Evolutionary conservation across 1,140 invertebrate genomes (phyloP).

Genomic region (Drosophila bocqueti): DNA sequence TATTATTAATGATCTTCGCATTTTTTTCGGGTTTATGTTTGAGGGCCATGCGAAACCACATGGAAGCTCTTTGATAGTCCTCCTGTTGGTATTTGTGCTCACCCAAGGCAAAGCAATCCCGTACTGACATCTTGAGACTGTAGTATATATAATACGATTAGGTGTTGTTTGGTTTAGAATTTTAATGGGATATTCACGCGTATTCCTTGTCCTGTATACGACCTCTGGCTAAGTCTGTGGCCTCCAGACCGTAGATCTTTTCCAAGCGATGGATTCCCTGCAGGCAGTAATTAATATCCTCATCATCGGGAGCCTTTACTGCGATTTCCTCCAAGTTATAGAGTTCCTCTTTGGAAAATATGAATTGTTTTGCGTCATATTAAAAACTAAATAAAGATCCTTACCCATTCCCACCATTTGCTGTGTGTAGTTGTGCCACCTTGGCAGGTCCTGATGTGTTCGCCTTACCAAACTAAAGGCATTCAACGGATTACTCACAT

Average conservation of each 20-base stretch:
- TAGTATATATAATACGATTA: not conserved
- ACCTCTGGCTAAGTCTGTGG: constrained; percentile 27
- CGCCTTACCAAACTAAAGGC: constrained; percentile 45
- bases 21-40: constrained; percentile 18
- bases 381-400: not conserved
- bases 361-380: not conserved
- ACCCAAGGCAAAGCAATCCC: constrained; percentile 42
- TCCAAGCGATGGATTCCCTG: constrained; percentile 15
- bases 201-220: constrained; percentile 9
- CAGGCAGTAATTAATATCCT: constrained; percentile 21
- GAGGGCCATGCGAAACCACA: constrained; percentile 46
- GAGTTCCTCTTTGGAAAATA: constrained; percentile 13
- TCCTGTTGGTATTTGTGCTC: constrained; percentile 26
- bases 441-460: constrained; percentile 57
- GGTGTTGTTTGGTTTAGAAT: not conserved
- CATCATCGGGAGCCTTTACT: constrained; percentile 1
- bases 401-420: constrained; percentile 28
- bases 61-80: constrained; percentile 31
- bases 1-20: not conserved
- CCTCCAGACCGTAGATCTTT: constrained; percentile 20
- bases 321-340: constrained; percentile 20
- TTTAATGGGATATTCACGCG: not conserved
- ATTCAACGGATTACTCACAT: constrained; percentile 54
- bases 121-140: constrained; percentile 24
- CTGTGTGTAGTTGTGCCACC: constrained; percentile 47